Evolutionary conservation across 2,113 vertebrate species (phyloP), one percentile per base, ranked within the genome.

Genomic region (Plecturocebus donacophilus): DNA sequence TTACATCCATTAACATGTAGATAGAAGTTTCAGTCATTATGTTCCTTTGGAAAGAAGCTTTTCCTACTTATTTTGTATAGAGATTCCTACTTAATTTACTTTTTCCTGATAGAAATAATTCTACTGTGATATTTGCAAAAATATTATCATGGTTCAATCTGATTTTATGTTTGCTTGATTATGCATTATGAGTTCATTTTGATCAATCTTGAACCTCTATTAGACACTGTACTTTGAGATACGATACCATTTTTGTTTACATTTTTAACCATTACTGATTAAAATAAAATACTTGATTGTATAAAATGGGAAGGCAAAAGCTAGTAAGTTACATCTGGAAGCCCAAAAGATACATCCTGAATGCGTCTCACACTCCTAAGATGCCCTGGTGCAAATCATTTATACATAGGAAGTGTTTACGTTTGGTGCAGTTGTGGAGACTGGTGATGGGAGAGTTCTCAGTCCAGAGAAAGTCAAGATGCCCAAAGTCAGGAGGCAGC

Each of bases 251-350:
- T 49, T 82, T 47, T 52, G 13, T 58, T 86, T 73, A 58, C 5
- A 52, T 90, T 92, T 95, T 90, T 93, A 92, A 86, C 23, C 52
- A 73, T 71, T 91, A 38, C 47, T 81, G 35, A 27, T 97, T 90
- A 90, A 90, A 85, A 70, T 64, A 68, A 66, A 83, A 77, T 56
- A 85, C 35, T 87, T 87, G n/a, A 84, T 66, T 94, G 32, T 80
- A 64, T 68, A 91, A 94, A 90, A 58, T 82, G 42, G 25, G 64
- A 84, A 85, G 83, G 27, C 35, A 90, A 80, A 87, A 30, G 30
- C 75, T 83, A 77, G 1, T 70, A 32, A 79, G 38, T 68, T 79
- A 79, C 11, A 94, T 71, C 38, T 52, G 42, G 49, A 91, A 82
- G 20, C 25, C 64, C 10, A 82, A 86, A 89, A 61, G 61, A 73